Conservation (phyloP, 2,888 invertebrate genomes). For the Ceraclea dissimilis region DNA sequence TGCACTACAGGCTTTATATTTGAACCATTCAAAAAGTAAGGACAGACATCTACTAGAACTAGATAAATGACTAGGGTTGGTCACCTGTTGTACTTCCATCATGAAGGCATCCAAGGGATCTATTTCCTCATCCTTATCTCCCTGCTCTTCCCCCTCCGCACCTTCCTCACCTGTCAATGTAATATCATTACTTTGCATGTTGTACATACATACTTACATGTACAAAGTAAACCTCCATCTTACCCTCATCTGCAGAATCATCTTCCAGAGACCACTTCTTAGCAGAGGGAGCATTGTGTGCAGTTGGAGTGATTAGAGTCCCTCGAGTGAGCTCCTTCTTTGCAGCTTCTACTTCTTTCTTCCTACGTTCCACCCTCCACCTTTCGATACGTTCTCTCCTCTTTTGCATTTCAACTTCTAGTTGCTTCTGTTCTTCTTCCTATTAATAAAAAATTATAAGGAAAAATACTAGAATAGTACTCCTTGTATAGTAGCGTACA, state of each 20-base stretch:
- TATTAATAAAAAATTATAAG: slow-evolving; percentile 30
- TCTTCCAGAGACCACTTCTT: slow-evolving; percentile 96
- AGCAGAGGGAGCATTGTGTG: slow-evolving; percentile 48
- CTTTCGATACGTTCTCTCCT: slow-evolving; percentile 91
- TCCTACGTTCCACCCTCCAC: slow-evolving; percentile 90
- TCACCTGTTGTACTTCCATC: slow-evolving; percentile 68
- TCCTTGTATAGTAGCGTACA: neutral
- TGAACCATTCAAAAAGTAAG: no score
- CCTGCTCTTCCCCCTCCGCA: slow-evolving; percentile 37
- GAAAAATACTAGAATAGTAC: neutral
- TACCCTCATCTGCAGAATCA: slow-evolving; percentile 89
- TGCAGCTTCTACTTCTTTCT: slow-evolving; percentile 72
- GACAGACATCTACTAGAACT: no score
- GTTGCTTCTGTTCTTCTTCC: slow-evolving; percentile 82
- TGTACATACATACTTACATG: no score
- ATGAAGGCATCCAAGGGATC: slow-evolving; percentile 98
- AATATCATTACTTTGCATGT: no score
- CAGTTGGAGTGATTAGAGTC: slow-evolving; percentile 45
- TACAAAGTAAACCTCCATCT: no score
- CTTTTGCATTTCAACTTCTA: slow-evolving; percentile 94
- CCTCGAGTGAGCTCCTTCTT: slow-evolving; percentile 69
- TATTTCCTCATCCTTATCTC: slow-evolving; percentile 62
- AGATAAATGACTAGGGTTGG: no score
- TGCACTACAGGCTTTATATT: no score
- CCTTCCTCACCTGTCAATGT: slow-evolving; percentile 29